Percentiles rank a stretch among this genome's conserved stretches.
These are phyloP conservation scores for Arenaria interpres DNA, from an alignment of 2,113 vertebrate genomes.

Conservation along the genomic window DNA sequence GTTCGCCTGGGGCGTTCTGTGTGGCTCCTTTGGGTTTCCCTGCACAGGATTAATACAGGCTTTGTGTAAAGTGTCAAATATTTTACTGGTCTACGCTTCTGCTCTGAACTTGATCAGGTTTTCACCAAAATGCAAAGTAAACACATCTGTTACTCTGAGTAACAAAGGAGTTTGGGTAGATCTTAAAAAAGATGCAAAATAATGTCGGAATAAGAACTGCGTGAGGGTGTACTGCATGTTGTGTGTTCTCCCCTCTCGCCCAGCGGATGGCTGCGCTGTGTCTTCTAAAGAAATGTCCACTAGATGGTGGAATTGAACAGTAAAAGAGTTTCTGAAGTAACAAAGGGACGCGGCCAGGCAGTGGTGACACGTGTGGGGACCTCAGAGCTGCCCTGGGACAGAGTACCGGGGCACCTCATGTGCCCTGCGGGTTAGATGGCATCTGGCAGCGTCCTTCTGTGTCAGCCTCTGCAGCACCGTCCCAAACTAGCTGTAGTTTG, in stretches of 20 bases:
- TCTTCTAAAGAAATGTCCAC: neutral
- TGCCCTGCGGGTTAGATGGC: rapidly evolving
- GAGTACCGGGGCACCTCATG: neutral
- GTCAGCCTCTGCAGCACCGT: rapidly evolving
- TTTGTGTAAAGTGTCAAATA: neutral
- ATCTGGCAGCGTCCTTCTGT: neutral
- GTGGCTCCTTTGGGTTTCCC: neutral
- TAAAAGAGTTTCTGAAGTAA: neutral
- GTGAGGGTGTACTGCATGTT: neutral
- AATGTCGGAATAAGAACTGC: neutral
- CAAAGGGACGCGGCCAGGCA: neutral
- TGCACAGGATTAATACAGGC: neutral
- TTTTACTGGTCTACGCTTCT: neutral
- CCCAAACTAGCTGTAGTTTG: neutral
- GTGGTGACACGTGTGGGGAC: neutral
- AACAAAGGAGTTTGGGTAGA: neutral
- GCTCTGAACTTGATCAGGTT: neutral
- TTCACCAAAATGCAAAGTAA: neutral
- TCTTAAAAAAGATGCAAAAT: neutral
- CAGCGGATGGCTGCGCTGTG: rapidly evolving
- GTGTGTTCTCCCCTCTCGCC: neutral
- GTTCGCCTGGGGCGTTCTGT: neutral
- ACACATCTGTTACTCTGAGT: neutral
- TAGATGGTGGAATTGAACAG: constrained; percentile 34
- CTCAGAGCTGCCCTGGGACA: neutral